Evolutionary conservation across 2,113 vertebrate genomes (phyloP), one percentile per base, ranked within the genome.

Genomic region (Balaenoptera acutorostrata): DNA sequence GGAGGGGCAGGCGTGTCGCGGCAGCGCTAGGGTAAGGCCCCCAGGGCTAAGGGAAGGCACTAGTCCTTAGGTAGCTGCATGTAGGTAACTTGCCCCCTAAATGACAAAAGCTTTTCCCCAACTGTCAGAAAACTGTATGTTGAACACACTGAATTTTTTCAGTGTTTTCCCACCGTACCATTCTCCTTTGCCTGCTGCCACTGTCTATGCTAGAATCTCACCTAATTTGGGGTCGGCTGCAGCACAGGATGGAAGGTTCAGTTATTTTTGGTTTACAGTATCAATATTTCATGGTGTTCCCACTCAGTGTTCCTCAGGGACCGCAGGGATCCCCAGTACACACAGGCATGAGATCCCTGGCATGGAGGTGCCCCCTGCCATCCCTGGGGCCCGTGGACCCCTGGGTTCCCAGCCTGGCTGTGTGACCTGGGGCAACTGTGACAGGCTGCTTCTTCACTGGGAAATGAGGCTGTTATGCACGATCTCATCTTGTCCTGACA

Each of bases 221-320:
- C 80, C 69, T 80, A 55, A 86, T 77, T 20, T 25, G 68, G 72
- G 71, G 77, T 52, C 11, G 1, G 75, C 41, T n/a, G 63, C 29
- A 27, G 80, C 29, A 5, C 29, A 25, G 36, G 33, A 31, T 4
- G 31, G 31, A 55, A 86, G 23, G 71, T 10, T 84, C 29, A 23
- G 80, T 74, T 85, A 82, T 93, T 83, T 90, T 61, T 72, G 85
- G 77, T 52, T 93, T 55, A 41, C 0, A 0, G 85, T 49, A 82
- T 95, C 57, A 82, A 46, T 90, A 90, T 90, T 92, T 87, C 84
- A 87, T 17, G 68, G 64, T 64, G 33, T 39, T 84, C 80, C 96
- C 85, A 94, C 85, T 84, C 71, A 71, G 84, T 0, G 7, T 25
- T 94, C 93, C 44, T 2, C 39, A 4, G 81, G 80, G 69, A 59